These are phyloP conservation scores for Propithecus perrieri DNA, from an alignment of 2,797 vertebrate species.

Conservation along the genomic window DNA sequence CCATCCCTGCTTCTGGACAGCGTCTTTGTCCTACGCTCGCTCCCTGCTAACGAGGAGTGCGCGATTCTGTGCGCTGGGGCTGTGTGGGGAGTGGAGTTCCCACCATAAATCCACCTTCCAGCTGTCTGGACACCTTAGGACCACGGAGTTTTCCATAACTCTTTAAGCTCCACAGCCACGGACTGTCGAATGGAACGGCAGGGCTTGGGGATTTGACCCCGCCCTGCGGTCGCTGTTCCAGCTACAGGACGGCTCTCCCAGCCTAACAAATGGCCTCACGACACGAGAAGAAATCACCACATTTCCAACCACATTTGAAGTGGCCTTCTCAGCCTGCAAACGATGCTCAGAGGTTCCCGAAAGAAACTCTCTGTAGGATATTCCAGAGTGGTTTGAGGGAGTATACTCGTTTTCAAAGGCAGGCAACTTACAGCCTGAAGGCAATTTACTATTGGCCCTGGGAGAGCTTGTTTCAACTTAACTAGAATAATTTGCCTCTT, in stretches of 20 bases:
- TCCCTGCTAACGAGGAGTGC: background rate
- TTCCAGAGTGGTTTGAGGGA: background rate
- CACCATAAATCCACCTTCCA: background rate
- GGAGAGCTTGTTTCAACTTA: slow-evolving; percentile 28
- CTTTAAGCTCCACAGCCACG: background rate
- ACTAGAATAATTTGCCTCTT: slow-evolving; percentile 41
- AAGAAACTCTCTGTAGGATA: slow-evolving; percentile 12
- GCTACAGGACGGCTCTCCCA: background rate
- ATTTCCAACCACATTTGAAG: background rate
- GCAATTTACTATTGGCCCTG: background rate
- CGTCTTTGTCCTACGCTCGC: background rate
- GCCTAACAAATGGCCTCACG: background rate
- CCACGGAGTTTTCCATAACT: background rate
- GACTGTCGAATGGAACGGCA: background rate
- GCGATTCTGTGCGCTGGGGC: background rate
- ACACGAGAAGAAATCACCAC: background rate
- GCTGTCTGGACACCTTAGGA: background rate
- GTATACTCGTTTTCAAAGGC: slow-evolving; percentile 31
- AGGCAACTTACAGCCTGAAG: slow-evolving; percentile 2
- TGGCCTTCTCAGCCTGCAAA: background rate
- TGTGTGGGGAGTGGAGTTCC: background rate
- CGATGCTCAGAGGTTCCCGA: background rate
- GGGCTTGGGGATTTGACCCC: background rate
- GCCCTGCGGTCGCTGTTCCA: background rate
- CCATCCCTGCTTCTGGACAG: background rate